A percentile compares a stretch with the other conserved stretches of the same genome.
Evolutionary conservation across 2,797 vertebrate species (phyloP).

Genomic region (Epinephelus awoara): DNA sequence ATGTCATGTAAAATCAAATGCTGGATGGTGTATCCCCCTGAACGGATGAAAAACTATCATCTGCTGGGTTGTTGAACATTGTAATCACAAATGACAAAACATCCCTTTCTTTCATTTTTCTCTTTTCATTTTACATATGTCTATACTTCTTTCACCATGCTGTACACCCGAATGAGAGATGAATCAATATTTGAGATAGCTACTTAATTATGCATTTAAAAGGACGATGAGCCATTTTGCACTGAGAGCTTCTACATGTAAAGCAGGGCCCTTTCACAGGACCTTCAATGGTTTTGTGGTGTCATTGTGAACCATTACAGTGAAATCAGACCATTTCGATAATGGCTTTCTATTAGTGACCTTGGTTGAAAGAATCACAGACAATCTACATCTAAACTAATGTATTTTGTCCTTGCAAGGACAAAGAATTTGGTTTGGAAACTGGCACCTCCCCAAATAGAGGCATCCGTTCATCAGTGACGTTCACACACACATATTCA

Average conservation of each 20-base stretch:
- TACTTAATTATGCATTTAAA: conserved; percentile 85
- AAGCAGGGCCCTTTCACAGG: conserved; percentile 78
- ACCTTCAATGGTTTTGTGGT: conserved; percentile 76
- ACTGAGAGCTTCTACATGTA: conserved; percentile 77
- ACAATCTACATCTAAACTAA: conserved; percentile 84
- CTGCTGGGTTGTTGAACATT: conserved; percentile 53
- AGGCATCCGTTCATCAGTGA: conserved; percentile 59
- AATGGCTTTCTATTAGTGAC: conserved; percentile 85
- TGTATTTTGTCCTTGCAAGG: conserved; percentile 79
- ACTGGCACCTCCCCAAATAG: conserved; percentile 72
- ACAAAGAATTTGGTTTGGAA: conserved; percentile 80
- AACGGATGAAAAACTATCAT: conserved; percentile 41
- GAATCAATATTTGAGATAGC: conserved; percentile 82
- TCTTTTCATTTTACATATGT: conserved; percentile 45
- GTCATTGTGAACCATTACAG: conserved; percentile 82
- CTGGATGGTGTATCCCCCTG: conserved; percentile 16
- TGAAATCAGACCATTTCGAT: conserved; percentile 84
- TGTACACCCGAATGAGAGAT: conserved; percentile 64
- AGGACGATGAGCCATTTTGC: conserved; percentile 76
- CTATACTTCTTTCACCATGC: conserved; percentile 57
- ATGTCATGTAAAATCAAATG: conserved; percentile 45
- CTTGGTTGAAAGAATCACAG: conserved; percentile 81
- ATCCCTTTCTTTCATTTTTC: conserved; percentile 36
- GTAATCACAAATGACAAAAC: conserved; percentile 56
- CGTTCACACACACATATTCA: conserved; percentile 19